Evolutionary conservation across 2,888 invertebrate species (phyloP).

Genomic region (Lasioglossum lativentre): DNA sequence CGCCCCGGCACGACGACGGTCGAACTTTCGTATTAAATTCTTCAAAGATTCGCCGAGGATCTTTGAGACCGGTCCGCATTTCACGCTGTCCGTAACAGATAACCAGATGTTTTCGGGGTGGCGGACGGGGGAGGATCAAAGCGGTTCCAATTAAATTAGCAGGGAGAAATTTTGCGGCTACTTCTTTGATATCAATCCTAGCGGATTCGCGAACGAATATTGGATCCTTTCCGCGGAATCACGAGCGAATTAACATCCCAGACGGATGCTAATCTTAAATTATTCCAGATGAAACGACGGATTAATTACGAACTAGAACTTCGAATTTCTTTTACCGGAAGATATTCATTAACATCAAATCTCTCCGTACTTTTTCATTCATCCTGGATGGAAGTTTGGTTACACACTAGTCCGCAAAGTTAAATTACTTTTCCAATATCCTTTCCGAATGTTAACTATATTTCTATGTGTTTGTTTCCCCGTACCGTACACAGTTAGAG

Average conservation of each 20-base stretch:
- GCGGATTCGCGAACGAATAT: background rate
- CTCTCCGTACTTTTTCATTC: background rate
- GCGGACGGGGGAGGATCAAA: background rate
- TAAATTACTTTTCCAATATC: background rate
- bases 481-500: no score
- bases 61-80: conserved; percentile 29
- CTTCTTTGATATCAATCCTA: background rate
- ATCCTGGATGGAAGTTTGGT: background rate
- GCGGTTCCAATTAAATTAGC: conserved; percentile 11
- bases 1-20: background rate
- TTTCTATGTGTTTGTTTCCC: no score
- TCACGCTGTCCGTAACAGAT: conserved; percentile 9
- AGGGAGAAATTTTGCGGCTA: background rate
- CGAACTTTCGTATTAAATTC: conserved; percentile 55
- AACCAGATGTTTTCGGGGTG: background rate
- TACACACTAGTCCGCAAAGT: background rate
- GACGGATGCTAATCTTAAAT: background rate
- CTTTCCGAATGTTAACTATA: no score
- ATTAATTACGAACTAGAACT: background rate
- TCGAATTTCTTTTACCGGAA: background rate
- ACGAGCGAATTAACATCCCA: background rate
- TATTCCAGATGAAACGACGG: background rate
- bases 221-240: background rate
- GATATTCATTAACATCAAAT: background rate
- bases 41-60: conserved; percentile 47